These are phyloP conservation scores for Ichneumon xanthorius DNA, from an alignment of 2,888 invertebrate species.

Conservation along the genomic window DNA sequence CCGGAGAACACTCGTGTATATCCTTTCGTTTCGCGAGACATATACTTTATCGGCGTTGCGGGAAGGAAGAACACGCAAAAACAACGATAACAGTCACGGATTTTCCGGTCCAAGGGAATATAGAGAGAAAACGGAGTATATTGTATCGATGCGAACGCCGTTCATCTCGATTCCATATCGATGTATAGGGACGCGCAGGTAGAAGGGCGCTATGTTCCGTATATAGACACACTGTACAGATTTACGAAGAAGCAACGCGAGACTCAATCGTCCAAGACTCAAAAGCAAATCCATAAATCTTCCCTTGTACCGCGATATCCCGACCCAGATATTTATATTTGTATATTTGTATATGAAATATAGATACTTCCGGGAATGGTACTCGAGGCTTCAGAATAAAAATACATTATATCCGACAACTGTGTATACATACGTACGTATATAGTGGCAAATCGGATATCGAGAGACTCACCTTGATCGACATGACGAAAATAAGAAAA, in stretches of 20 bases:
- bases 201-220: neutral
- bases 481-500: constrained; percentile 49
- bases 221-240: neutral
- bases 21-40: constrained; percentile 5
- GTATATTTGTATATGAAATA: neutral
- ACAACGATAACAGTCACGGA: constrained; percentile 49
- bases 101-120: neutral
- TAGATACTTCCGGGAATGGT: neutral
- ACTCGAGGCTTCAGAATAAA: neutral
- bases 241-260: neutral
- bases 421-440: neutral
- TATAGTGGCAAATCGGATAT: neutral
- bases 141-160: constrained; percentile 11
- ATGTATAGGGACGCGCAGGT: neutral
- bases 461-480: constrained; percentile 60
- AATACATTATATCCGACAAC: constrained; percentile 3
- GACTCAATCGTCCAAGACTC: constrained; percentile 10
- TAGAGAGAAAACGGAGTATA: constrained; percentile 8
- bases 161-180: constrained; percentile 38
- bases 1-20: neutral
- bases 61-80: constrained; percentile 9
- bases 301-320: constrained; percentile 5
- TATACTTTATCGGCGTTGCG: constrained; percentile 18
- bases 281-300: constrained; percentile 55
- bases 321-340: neutral